Conservation (phyloP, 2,888 invertebrate species). For the Apamea anceps region DNA sequence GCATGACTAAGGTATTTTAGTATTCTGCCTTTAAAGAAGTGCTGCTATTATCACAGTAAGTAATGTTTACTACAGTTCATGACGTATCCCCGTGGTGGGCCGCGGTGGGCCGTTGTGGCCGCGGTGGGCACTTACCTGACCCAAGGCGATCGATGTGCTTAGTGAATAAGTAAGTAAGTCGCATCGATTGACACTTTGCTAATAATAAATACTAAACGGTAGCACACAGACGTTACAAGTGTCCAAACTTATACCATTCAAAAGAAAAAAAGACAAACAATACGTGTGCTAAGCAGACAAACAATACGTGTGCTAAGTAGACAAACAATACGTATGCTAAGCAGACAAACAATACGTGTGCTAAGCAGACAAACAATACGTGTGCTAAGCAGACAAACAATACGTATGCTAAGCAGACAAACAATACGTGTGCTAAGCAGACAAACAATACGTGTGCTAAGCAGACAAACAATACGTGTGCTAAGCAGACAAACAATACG, state of each 20-base stretch:
- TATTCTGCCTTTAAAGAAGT: conserved; percentile 23
- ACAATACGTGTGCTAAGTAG: background rate
- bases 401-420: background rate
- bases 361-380: background rate
- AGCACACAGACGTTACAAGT: background rate
- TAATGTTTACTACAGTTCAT: conserved; percentile 43
- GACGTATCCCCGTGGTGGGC: conserved; percentile 8
- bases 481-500: background rate
- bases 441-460: background rate
- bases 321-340: background rate
- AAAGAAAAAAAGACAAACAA: background rate
- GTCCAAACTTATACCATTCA: background rate
- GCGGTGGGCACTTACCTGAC: conserved; percentile 37
- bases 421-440: background rate
- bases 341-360: background rate
- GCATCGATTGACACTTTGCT: conserved; percentile 47
- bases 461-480: background rate
- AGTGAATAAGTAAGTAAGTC: conserved; percentile 51
- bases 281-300: background rate
- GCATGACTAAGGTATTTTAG: conserved; percentile 28
- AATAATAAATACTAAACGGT: conserved; percentile 17
- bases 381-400: background rate
- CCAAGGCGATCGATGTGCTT: conserved; percentile 49
- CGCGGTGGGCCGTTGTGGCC: background rate
- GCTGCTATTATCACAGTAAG: conserved; percentile 6